Evolutionary conservation across 2,797 vertebrate species (phyloP).

Genomic region (Chelon auratus): DNA sequence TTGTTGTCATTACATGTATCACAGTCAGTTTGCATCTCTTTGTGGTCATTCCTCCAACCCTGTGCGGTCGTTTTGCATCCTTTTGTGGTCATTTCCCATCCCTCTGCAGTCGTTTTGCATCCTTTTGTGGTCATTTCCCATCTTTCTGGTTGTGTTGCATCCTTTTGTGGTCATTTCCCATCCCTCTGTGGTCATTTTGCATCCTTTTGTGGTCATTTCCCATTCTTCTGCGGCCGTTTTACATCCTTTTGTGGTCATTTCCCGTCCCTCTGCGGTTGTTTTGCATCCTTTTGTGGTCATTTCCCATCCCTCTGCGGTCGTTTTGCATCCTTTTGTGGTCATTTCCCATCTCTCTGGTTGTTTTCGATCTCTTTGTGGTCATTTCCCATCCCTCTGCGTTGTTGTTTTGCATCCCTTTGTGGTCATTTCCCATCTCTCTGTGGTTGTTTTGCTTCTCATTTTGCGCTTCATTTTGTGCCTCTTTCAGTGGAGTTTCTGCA

Average conservation of each 20-base stretch:
- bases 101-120: neutral
- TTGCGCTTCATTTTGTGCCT: neutral
- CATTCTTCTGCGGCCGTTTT: neutral
- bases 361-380: neutral
- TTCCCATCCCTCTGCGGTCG: neutral
- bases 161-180: neutral
- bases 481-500: slow-evolving; percentile 1
- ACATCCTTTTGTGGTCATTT: too few species aligned
- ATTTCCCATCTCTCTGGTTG: too few species aligned
- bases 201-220: neutral
- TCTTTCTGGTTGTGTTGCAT: neutral
- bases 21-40: neutral
- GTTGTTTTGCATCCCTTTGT: neutral
- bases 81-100: neutral
- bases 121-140: neutral
- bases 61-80: neutral
- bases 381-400: neutral
- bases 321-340: too few species aligned
- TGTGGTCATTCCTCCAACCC: neutral
- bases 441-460: neutral
- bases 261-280: too few species aligned
- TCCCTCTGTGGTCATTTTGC: neutral
- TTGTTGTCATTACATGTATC: neutral
- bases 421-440: neutral
- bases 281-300: too few species aligned